Base-by-base conservation (phyloP, 2,797 vertebrate species). In the Myotis planiceps region DNA sequence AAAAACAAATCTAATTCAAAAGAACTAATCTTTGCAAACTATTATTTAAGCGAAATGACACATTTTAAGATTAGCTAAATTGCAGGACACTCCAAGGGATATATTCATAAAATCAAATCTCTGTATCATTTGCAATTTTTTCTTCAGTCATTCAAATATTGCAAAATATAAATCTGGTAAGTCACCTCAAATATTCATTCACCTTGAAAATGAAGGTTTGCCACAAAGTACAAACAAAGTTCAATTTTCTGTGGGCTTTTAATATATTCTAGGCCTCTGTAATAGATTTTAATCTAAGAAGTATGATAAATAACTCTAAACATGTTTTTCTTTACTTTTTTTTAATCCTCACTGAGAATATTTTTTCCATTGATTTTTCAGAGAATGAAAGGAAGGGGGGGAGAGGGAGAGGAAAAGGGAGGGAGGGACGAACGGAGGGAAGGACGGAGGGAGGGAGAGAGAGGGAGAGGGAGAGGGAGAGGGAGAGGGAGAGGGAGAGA, bases 11-110 rank as follows among this genome's bases (percentile, higher is more conserved):
- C 68, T 27, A 87, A 68, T 34, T 19, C 34, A 63, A 88, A 96
- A 93, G 37, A 96, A 87, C 42, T 78, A 66, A 71, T 68, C 37
- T 96, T 83, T 63, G 29, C 53, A 96, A 88, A 90, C 37, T 65
- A 42, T 39, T 39, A 66, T 6, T 79, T 94, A 93, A 88, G 69
- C 21, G 9, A 92, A 81, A 95, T 4, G 29, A 74, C 8, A 88
- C 83, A 81, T 32, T 72, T 91, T 85, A 89, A 87, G 51, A 87
- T 47, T 58, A 84, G 47, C 14, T 23, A 92, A 92, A 93, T 1
- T 49, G 14, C 13, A 63, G 18, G 14, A 92, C 32, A 72, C 12
- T 83, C 49, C n/a, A 92, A 60, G 5, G 29, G 6, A 0, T 72
- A 32, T 32, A 34, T 32, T 75, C 65, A 72, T 45, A 85, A 93